Conservation (phyloP, 2,888 invertebrate species). For the Synanthedon myopaeformis region DNA sequence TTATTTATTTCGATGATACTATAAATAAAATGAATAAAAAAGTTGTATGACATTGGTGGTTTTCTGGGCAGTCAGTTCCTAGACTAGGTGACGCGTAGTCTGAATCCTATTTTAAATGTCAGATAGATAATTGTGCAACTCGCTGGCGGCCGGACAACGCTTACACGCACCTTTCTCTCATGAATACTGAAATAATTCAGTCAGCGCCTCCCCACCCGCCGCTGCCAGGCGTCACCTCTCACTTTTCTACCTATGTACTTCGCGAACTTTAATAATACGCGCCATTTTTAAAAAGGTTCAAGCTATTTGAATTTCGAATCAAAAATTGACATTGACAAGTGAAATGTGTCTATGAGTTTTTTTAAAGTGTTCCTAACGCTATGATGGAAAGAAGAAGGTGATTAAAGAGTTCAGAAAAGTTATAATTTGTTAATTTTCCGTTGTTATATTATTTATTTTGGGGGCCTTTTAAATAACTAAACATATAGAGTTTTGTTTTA, state of each 20-base stretch:
- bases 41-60: too few species aligned
- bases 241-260: too few species aligned
- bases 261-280: too few species aligned
- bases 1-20: too few species aligned
- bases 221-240: too few species aligned
- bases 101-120: constrained; percentile 69
- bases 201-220: constrained; percentile 24
- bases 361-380: background rate
- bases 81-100: constrained; percentile 35
- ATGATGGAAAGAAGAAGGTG: constrained; percentile 64
- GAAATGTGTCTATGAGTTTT: too few species aligned
- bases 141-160: constrained; percentile 55
- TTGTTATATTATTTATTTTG: background rate
- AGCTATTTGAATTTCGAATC: too few species aligned
- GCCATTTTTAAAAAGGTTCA: too few species aligned
- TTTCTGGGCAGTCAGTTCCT: constrained; percentile 14
- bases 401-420: constrained; percentile 13
- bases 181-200: constrained; percentile 41
- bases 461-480: too few species aligned
- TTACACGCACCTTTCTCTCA: constrained; percentile 31
- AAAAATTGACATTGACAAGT: too few species aligned
- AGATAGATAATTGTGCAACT: constrained; percentile 67
- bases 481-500: background rate
- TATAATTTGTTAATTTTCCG: background rate
- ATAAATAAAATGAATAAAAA: too few species aligned